A percentile compares a stretch with the other conserved stretches of the same genome.
Evolutionary conservation across 2,797 vertebrate genomes (phyloP).

Genomic region (Hoplostethus atlanticus): DNA sequence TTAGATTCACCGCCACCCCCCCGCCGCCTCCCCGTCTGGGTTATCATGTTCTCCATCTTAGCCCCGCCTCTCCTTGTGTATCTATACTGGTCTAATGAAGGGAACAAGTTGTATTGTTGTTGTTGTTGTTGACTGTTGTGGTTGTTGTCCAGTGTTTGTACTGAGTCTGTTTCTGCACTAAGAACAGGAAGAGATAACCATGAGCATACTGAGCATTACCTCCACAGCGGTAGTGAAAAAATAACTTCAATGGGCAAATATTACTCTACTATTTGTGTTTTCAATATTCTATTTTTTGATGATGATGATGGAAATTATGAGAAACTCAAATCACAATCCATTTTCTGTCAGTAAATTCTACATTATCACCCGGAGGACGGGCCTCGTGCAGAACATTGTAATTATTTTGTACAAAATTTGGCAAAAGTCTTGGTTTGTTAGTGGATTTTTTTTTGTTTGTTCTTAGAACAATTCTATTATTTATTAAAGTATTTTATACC

Average conservation of each 20-base stretch:
- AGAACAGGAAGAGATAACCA: conserved; percentile 53
- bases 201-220: conserved; percentile 62
- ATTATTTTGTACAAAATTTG: conserved; percentile 90
- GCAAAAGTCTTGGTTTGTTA: conserved; percentile 88
- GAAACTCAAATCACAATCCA: conserved; percentile 51
- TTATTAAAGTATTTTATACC: conserved; percentile 98
- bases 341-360: conserved; percentile 58
- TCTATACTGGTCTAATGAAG: conserved; percentile 88
- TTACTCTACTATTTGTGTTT: conserved; percentile 63
- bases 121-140: conserved; percentile 65
- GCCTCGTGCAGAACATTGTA: conserved; percentile 82
- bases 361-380: conserved; percentile 56
- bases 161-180: conserved; percentile 68
- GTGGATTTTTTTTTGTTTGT: conserved; percentile 89
- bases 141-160: conserved; percentile 57
- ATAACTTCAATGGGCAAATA: conserved; percentile 61
- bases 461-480: conserved; percentile 88
- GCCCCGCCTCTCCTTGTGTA: conserved; percentile 39
- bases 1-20: conserved; percentile 4
- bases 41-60: neutral
- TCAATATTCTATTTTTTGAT: conserved; percentile 59
- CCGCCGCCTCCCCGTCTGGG: neutral
- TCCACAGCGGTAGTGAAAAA: conserved; percentile 63
- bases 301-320: conserved; percentile 70
- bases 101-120: conserved; percentile 88